Percentiles rank a stretch among this genome's conserved stretches.
These are phyloP conservation scores for Chaitophorus viminalis DNA, from an alignment of 2,888 invertebrate species.

Conservation along the genomic window DNA sequence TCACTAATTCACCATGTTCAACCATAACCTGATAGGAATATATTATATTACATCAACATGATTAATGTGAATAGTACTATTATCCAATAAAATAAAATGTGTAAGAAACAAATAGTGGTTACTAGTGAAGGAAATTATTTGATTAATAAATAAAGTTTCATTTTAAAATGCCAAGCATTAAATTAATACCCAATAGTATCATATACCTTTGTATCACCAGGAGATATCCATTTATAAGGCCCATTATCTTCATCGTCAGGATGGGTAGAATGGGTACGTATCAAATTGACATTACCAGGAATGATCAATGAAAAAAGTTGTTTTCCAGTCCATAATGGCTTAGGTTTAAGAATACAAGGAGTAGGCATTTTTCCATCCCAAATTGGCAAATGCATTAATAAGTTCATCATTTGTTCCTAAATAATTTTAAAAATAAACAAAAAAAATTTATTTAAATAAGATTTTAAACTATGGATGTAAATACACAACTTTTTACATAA, in stretches of 20 bases:
- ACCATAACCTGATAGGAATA: conserved; percentile 81
- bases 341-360: conserved; percentile 95
- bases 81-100: too few relatives aligned
- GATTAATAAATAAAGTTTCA: not conserved
- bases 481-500: not conserved
- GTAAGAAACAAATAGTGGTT: too few relatives aligned
- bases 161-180: not conserved
- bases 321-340: conserved; percentile 96
- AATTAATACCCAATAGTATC: too few relatives aligned
- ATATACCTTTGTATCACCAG: conserved; percentile 95
- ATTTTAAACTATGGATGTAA: not conserved
- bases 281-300: conserved; percentile 97
- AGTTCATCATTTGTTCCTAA: conserved; percentile 95
- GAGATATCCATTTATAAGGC: conserved; percentile 99
- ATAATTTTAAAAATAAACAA: not conserved
- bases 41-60: not conserved
- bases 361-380: conserved; percentile 99
- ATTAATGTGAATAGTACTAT: too few relatives aligned
- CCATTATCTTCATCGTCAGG: conserved; percentile 99
- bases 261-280: conserved; percentile 97
- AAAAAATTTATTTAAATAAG: not conserved
- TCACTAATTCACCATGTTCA: conserved; percentile 96
- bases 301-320: conserved; percentile 98
- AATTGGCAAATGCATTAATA: conserved; percentile 97
- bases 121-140: not conserved